Conservation (phyloP, 2,888 invertebrate species). For the Slavum lentiscoides region DNA sequence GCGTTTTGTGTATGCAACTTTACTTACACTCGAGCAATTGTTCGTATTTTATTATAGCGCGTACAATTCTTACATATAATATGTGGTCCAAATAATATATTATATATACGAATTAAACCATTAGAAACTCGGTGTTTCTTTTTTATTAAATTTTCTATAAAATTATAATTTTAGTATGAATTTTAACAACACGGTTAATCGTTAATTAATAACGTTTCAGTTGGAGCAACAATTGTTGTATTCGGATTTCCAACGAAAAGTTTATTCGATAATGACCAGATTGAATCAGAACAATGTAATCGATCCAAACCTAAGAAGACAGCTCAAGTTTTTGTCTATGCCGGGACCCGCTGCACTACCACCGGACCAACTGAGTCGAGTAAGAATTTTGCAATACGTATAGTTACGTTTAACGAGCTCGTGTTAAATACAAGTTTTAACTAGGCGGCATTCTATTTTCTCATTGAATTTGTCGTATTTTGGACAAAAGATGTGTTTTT, state of each 20-base stretch:
- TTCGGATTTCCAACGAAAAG: conserved; percentile 79
- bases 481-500: conserved; percentile 1
- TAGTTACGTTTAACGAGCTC: conserved; percentile 17
- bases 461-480: background rate
- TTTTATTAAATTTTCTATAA: background rate
- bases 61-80: too few relatives aligned
- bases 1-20: conserved; percentile 42
- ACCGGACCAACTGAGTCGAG: conserved; percentile 80
- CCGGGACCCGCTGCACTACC: conserved; percentile 83
- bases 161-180: background rate
- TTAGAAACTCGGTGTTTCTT: background rate
- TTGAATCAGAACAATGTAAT: conserved; percentile 70
- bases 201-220: conserved; percentile 62
- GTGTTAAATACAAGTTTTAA: background rate
- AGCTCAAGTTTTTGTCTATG: conserved; percentile 74
- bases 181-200: background rate
- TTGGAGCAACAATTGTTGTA: conserved; percentile 79
- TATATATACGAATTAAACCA: too few relatives aligned
- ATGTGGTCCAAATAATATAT: too few relatives aligned
- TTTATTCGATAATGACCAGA: conserved; percentile 75
- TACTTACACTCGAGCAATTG: background rate
- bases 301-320: conserved; percentile 72
- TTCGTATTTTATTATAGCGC: background rate
- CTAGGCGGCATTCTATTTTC: background rate
- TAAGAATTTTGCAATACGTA: conserved; percentile 59